A percentile compares a stretch with the other conserved stretches of the same genome.
Conservation (phyloP, 2,113 vertebrate genomes). For the Buteo buteo region DNA sequence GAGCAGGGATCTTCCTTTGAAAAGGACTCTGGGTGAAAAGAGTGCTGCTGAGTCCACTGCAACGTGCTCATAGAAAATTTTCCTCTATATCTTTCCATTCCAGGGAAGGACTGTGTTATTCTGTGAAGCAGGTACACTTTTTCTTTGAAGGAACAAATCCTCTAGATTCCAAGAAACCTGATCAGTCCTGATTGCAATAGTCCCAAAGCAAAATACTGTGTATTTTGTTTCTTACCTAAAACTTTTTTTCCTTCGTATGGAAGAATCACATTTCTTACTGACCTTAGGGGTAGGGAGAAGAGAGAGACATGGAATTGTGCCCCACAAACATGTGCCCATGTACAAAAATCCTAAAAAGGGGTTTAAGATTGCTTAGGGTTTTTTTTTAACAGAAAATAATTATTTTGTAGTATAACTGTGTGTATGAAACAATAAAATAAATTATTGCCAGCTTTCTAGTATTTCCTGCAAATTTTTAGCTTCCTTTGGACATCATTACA, state of each 20-base stretch:
- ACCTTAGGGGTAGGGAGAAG: neutral
- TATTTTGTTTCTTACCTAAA: neutral
- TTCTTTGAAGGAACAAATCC: neutral
- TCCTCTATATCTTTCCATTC: neutral
- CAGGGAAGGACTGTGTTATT: neutral
- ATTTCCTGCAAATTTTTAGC: neutral
- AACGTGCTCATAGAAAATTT: neutral
- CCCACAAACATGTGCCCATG: fast-evolving
- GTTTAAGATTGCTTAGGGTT: neutral
- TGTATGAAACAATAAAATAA: neutral
- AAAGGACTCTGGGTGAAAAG: neutral
- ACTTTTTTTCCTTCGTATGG: neutral
- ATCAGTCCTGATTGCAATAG: neutral
- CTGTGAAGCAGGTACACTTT: neutral
- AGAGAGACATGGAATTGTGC: neutral
- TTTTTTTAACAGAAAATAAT: neutral
- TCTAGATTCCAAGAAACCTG: neutral
- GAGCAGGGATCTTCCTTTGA: neutral
- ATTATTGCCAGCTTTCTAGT: neutral
- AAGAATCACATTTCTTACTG: neutral
- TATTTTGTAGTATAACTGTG: neutral
- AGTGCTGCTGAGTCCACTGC: neutral
- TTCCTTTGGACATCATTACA: neutral
- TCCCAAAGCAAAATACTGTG: neutral
- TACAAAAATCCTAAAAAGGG: neutral